Evolutionary conservation across 2,113 vertebrate species (phyloP), one percentile per base, ranked within the genome.

Genomic region (Ivindomyrus marchei): DNA sequence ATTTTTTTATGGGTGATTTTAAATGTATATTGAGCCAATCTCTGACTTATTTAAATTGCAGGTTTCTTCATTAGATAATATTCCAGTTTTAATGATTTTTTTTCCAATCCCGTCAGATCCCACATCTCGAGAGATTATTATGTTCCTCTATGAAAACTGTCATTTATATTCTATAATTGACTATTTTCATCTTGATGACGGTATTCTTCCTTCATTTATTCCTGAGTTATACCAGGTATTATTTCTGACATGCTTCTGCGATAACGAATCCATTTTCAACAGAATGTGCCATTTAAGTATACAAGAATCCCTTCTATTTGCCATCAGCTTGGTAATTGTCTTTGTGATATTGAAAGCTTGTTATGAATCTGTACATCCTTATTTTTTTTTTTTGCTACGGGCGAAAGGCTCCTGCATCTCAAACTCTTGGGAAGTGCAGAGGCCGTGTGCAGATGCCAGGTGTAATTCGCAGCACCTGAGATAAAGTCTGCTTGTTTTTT

Each of bases 41-140:
- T 87, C 85, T 87, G 49, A 27, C 50, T 87, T 53, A 53, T 87
- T 87, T 87, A 87, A 87, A 53, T 53, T 87, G 85, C 50, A 53
- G n/a, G 85, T 31, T 52, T 87, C 85, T 87, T 53, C 85, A 87
- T 87, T 87, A 87, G 85, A 52, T 87, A 52, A 53, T 87, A 87
- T 87, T 87, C 85, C 47, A 52, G 21, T 87, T 87, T 87, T 87
- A 87, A 87, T 87, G 49, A 87, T 87, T 87, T 87, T 87, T 85
- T n/a, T 1, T 36, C 47, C 50, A 87, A 53, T 87, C 50, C 50
- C 13, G 49, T 53, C 49, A 53, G 85, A 87, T 87, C 27, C 49
- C 50, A 31, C 49, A 87, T 87, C 85, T 56, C 31, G 9, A 17
- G 85, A 87, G 50, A 56, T 87, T 53, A 87, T 87, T 87, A 53